Conservation (phyloP, 2,888 invertebrate genomes). For the Anagyrus pseudococci region DNA sequence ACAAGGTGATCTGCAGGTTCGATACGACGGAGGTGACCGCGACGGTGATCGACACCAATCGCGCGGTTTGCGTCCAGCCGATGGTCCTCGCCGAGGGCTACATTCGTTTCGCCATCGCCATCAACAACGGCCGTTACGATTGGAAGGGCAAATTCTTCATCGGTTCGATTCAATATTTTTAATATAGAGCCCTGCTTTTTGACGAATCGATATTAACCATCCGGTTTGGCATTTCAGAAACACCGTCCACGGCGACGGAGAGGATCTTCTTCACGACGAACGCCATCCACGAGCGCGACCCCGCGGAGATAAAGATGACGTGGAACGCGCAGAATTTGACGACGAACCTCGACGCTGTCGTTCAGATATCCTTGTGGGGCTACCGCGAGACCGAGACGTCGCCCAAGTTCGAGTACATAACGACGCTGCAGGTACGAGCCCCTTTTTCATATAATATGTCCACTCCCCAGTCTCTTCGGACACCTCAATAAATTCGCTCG, state of each 20-base stretch:
- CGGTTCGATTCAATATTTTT: conserved; percentile 71
- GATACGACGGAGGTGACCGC: conserved; percentile 82
- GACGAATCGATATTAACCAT: not conserved
- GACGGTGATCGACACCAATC: conserved; percentile 77
- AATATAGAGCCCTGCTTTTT: not conserved
- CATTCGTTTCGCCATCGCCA: conserved; percentile 83
- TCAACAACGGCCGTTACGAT: conserved; percentile 77
- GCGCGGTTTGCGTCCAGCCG: conserved; percentile 91
- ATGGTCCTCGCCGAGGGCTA: conserved; percentile 87
- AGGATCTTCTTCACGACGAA: conserved; percentile 82
- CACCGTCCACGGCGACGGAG: conserved; percentile 85
- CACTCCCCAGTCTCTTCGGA: too few relatives aligned
- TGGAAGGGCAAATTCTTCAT: conserved; percentile 93
- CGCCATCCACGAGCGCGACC: conserved; percentile 75
- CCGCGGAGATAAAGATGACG: conserved; percentile 77
- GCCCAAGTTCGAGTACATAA: conserved; percentile 84
- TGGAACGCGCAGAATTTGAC: conserved; percentile 90
- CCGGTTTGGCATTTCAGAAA: conserved; percentile 75
- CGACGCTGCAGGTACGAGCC: conserved; percentile 70
- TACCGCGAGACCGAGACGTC: conserved; percentile 83
- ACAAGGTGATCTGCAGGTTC: conserved; percentile 83
- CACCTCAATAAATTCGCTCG: not conserved
- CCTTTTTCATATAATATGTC: too few relatives aligned
- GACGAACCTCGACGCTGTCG: conserved; percentile 75
- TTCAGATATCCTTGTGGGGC: conserved; percentile 87